A percentile compares a stretch with the other conserved stretches of the same genome.
These are phyloP conservation scores for Nixonia krombeini DNA, from an alignment of 1,140 invertebrate genomes.

Conservation along the genomic window DNA sequence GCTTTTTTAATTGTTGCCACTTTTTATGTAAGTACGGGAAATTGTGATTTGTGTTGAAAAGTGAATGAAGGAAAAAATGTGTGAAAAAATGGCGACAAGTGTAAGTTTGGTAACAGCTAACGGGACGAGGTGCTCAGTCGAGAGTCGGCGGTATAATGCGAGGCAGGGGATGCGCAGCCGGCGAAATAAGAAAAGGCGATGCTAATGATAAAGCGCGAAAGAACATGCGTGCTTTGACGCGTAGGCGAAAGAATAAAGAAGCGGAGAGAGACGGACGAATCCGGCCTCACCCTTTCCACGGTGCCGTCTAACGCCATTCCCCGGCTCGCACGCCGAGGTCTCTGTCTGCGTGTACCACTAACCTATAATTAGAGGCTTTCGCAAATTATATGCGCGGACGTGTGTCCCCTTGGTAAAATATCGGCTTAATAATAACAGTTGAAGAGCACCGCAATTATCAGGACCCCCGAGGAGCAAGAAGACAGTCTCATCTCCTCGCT, in stretches of 20 bases:
- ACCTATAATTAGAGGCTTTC: slow-evolving; percentile 71
- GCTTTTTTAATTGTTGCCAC: too few relatives aligned
- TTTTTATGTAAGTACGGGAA: too few relatives aligned
- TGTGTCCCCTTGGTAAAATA: slow-evolving; percentile 71
- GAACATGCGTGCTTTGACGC: slow-evolving; percentile 58
- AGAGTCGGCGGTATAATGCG: too few relatives aligned
- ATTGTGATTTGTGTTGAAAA: too few relatives aligned
- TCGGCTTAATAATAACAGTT: slow-evolving; percentile 72
- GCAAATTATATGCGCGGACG: slow-evolving; percentile 71
- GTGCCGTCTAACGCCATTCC: slow-evolving; percentile 45
- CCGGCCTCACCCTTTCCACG: slow-evolving; percentile 65
- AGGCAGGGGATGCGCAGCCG: slow-evolving; percentile 33
- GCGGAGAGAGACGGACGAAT: slow-evolving; percentile 43
- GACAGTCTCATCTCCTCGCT: slow-evolving; percentile 25
- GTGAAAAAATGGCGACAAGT: too few relatives aligned
- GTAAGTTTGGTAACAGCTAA: too few relatives aligned
- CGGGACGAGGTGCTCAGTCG: too few relatives aligned
- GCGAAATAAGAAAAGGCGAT: slow-evolving; percentile 41
- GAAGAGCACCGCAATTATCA: slow-evolving; percentile 70
- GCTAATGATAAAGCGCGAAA: slow-evolving; percentile 57
- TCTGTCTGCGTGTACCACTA: slow-evolving; percentile 57
- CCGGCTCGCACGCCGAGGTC: slow-evolving; percentile 45
- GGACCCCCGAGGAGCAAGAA: slow-evolving; percentile 61
- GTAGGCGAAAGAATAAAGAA: slow-evolving; percentile 65
- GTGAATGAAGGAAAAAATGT: too few relatives aligned